Conservation (phyloP, 2,888 invertebrate genomes). For the Synergus umbraculus region DNA sequence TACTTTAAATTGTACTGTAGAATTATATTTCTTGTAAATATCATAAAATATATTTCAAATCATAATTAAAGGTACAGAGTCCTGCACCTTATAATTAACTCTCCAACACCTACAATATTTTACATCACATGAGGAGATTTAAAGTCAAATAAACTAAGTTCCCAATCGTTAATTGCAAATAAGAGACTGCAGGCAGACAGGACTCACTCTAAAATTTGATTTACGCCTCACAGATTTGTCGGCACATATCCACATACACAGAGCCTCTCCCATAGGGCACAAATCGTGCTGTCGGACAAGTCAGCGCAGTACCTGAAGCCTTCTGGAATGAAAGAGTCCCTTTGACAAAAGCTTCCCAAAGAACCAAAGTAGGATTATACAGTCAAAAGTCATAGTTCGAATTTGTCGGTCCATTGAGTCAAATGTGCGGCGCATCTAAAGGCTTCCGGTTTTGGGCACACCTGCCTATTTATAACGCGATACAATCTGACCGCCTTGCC, state of each 20-base stretch:
- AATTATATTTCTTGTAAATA: no score
- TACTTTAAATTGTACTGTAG: no score
- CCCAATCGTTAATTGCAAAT: slow-evolving; percentile 4
- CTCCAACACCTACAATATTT: not conserved
- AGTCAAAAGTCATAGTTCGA: slow-evolving; percentile 76
- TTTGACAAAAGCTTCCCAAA: slow-evolving; percentile 63
- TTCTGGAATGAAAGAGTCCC: slow-evolving; percentile 44
- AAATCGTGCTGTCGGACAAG: slow-evolving; percentile 41
- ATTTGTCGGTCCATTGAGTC: slow-evolving; percentile 75
- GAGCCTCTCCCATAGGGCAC: slow-evolving; percentile 35
- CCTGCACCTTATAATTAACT: no score
- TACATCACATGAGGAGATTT: not conserved
- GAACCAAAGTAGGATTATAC: slow-evolving; percentile 71
- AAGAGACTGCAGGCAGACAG: not conserved
- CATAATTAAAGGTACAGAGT: no score
- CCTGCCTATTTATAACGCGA: slow-evolving; percentile 69
- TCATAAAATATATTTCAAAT: no score
- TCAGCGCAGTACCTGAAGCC: slow-evolving; percentile 46
- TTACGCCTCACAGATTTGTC: slow-evolving; percentile 55
- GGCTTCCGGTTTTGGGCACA: slow-evolving; percentile 76
- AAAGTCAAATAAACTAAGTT: not conserved
- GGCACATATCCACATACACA: slow-evolving; percentile 42
- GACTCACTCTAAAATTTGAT: slow-evolving; percentile 46
- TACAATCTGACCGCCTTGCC: slow-evolving; percentile 50
- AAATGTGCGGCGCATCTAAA: slow-evolving; percentile 69